phyloP scores from a whole-genome alignment of 2,113 vertebrate species.

The Chaenogobius annularis region DNA sequence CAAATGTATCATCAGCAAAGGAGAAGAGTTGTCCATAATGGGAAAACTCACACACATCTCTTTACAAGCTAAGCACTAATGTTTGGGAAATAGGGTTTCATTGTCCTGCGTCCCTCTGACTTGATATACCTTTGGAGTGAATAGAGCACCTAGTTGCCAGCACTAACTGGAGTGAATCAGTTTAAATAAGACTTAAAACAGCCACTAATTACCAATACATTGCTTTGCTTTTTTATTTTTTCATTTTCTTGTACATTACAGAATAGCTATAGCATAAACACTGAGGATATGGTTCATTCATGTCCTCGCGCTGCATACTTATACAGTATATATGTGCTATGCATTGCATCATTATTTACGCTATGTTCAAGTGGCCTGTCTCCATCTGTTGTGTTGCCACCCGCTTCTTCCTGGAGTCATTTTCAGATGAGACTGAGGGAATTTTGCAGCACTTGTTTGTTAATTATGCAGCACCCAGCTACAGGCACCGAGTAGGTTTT shows the following conservation, averaged over 20 bases:
- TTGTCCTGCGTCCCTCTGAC: too few relatives aligned
- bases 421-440: slow-evolving; percentile 54
- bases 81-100: too few relatives aligned
- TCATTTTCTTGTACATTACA: neutral
- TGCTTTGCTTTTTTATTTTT: too few relatives aligned
- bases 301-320: slow-evolving; percentile 8
- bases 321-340: slow-evolving; percentile 53
- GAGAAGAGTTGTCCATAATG: too few relatives aligned
- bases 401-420: slow-evolving; percentile 58
- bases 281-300: neutral
- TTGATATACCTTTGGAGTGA: too few relatives aligned
- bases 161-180: too few relatives aligned
- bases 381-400: slow-evolving; percentile 69
- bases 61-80: too few relatives aligned
- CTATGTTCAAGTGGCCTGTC: slow-evolving; percentile 62
- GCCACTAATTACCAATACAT: too few relatives aligned
- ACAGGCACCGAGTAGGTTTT: slow-evolving; percentile 46
- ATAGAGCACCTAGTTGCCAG: too few relatives aligned
- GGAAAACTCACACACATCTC: too few relatives aligned
- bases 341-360: slow-evolving; percentile 56
- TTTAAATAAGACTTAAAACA: neutral
- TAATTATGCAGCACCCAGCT: slow-evolving; percentile 67
- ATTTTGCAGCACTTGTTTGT: slow-evolving; percentile 54
- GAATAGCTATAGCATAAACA: neutral
- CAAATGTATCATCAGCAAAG: too few relatives aligned